Conservation (phyloP, 2,888 invertebrate species). For the Caenorhabditis zanzibari region DNA sequence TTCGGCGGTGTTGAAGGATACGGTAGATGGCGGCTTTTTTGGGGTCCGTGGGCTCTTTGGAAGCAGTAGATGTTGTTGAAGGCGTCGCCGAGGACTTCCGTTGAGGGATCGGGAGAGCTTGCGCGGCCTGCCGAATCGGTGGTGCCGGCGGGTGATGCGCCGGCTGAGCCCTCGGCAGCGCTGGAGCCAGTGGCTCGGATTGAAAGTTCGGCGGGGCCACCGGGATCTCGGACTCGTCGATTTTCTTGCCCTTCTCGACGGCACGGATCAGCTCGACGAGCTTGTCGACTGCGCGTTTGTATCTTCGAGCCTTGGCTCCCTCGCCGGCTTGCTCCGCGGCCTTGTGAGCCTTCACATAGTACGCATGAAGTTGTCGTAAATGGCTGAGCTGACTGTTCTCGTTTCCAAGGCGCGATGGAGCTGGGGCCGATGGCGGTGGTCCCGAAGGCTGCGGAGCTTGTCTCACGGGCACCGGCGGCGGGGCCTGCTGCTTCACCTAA, state of each 20-base stretch:
- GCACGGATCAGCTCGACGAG: constrained; percentile 63
- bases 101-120: constrained; percentile 52
- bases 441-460: constrained; percentile 1
- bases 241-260: constrained; percentile 63
- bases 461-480: constrained; percentile 13
- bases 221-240: constrained; percentile 70
- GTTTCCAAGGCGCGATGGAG: neutral
- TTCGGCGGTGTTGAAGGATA: constrained; percentile 63
- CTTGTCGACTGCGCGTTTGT: constrained; percentile 68
- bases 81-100: constrained; percentile 22
- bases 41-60: constrained; percentile 47
- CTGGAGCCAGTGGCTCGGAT: constrained; percentile 25
- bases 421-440: neutral
- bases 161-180: constrained; percentile 51
- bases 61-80: constrained; percentile 30
- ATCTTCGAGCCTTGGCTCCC: constrained; percentile 67
- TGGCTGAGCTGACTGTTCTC: constrained; percentile 41
- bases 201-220: constrained; percentile 69
- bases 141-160: constrained; percentile 47
- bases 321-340: constrained; percentile 64
- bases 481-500: too few species aligned
- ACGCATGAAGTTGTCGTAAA: constrained; percentile 61
- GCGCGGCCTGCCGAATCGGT: constrained; percentile 51
- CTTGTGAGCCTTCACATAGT: constrained; percentile 66
- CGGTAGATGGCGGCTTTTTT: constrained; percentile 63